Evolutionary conservation across 2,113 vertebrate species (phyloP), one percentile per base, ranked within the genome.

Genomic region (Corythornis madagascariensis): DNA sequence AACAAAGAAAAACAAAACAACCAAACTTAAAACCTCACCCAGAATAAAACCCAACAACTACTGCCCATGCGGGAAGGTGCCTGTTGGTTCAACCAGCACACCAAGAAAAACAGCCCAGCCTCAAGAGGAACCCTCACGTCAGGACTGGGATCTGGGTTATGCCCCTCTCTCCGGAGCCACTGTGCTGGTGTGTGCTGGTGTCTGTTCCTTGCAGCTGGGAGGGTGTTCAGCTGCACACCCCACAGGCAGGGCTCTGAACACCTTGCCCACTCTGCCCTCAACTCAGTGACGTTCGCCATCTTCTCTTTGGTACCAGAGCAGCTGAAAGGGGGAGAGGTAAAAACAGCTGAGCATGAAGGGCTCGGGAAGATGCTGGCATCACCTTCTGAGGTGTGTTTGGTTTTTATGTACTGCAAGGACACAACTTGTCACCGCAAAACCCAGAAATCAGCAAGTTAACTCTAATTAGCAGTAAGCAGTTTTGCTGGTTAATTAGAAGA

Each of bases 401-500:
- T 71, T 88, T 75, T 64, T 84, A 57, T 3, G 33, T 8, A 24
- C 72, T 94, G 86, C 70, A 92, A 93, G 92, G 76, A 88, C 92
- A 81, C 57, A 71, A 88, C 65, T 33, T 61, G 85, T 77, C 80
- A 75, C 63, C 66, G 5, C 3, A 83, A 89, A 81, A 92, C 55
- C 55, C 83, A 77, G 79, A 70, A 88, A 95, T 80, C 83, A 57
- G 89, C 78, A 87, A 87, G 74, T 85, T 89, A 73, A 55, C 88
- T 80, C 3, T 70, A 91, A 91, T 91, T 82, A 93, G 78, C 13
- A 72, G 88, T 59, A 79, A 91, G 84, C 74, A 73, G 57, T 65
- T 87, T 71, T 82, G 66, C 63, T 89, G 63, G 63, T 69, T 94
- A 92, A 93, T 91, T 85, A 91, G 71, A 86, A 77, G 80, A 88